Conservation (phyloP, 2,888 invertebrate species). For the Gryllus longicercus region DNA sequence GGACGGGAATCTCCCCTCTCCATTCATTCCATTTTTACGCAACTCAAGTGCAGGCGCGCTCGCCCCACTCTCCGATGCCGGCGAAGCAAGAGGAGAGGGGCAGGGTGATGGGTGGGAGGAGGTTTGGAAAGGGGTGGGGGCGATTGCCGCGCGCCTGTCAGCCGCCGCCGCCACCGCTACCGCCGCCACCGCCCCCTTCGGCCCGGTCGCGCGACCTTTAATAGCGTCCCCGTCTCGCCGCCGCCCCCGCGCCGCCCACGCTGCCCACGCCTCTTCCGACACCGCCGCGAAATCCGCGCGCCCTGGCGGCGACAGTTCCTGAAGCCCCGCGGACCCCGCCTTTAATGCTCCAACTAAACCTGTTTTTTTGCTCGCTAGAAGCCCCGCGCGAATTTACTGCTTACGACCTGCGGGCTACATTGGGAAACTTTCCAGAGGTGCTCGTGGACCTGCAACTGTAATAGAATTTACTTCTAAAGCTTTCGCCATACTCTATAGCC, state of each 20-base stretch:
- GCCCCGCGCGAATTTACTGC: slow-evolving; percentile 2
- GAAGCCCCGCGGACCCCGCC: slow-evolving; percentile 17
- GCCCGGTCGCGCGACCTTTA: not conserved
- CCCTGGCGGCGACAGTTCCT: slow-evolving; percentile 6
- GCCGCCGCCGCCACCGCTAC: not conserved
- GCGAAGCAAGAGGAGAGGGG: not conserved
- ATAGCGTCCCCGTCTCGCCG: not conserved
- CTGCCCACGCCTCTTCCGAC: not conserved
- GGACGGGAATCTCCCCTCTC: slow-evolving; percentile 11
- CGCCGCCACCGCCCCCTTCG: not conserved
- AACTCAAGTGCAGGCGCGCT: slow-evolving; percentile 10
- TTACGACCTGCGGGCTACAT: slow-evolving; percentile 1
- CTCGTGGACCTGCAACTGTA: not conserved
- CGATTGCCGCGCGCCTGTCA: not conserved
- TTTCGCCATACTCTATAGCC: slow-evolving; percentile 1
- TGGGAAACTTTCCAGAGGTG: slow-evolving; percentile 10
- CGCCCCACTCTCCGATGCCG: not conserved
- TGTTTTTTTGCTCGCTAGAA: slow-evolving; percentile 11
- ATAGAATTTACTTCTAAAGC: slow-evolving; percentile 17
- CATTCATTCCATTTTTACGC: slow-evolving; percentile 17
- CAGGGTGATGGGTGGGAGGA: not conserved
- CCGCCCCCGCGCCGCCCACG: not conserved
- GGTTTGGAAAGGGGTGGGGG: not conserved
- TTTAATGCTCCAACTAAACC: slow-evolving; percentile 17
- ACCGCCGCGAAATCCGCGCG: slow-evolving; percentile 17